Evolutionary conservation across 2,888 invertebrate genomes (phyloP).

Genomic region (Willowsia nigromaculata): DNA sequence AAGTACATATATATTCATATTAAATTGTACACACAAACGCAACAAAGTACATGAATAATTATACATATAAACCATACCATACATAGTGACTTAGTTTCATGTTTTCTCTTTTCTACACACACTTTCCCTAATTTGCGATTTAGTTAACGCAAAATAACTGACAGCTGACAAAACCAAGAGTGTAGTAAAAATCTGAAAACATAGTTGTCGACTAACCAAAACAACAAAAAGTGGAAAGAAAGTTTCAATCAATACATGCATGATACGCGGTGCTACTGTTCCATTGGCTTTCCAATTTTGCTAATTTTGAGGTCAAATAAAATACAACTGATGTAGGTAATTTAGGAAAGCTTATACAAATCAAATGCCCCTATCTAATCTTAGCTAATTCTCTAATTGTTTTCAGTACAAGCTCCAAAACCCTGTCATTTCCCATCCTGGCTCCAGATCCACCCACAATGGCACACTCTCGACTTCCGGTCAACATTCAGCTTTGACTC

Average conservation of each 20-base stretch:
- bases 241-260: too few relatives aligned
- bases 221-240: neutral
- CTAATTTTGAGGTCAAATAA: neutral
- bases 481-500: constrained; percentile 89
- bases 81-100: neutral
- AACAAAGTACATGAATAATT: neutral
- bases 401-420: constrained; percentile 80
- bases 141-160: constrained; percentile 16
- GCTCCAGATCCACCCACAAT: constrained; percentile 91
- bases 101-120: constrained; percentile 40
- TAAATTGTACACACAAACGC: neutral
- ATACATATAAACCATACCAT: neutral
- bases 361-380: neutral
- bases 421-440: constrained; percentile 93
- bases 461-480: constrained; percentile 94
- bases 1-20: neutral
- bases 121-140: neutral
- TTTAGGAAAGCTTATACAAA: neutral
- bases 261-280: too few relatives aligned
- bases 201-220: neutral
- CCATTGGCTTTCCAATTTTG: too few relatives aligned
- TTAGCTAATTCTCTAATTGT: constrained; percentile 31
- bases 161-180: constrained; percentile 10
- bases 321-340: neutral
- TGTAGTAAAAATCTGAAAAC: neutral